phyloP scores from a whole-genome alignment of 1,140 invertebrate genomes.

The Notospermus geniculatus region DNA sequence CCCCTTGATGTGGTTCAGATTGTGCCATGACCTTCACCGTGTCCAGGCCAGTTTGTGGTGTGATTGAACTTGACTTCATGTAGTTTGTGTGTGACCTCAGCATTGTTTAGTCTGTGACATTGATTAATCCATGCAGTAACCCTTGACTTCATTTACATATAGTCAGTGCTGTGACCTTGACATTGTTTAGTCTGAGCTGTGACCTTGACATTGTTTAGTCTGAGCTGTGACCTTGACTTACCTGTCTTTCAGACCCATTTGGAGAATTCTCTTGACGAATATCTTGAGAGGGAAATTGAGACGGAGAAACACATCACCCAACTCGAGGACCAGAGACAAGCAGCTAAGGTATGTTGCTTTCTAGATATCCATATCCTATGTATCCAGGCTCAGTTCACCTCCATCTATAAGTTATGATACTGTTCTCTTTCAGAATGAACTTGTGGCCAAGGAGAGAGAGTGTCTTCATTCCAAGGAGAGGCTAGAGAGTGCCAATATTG shows the following conservation, averaged over 20 bases:
- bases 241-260: slow-evolving; percentile 24
- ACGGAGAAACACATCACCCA: slow-evolving; percentile 27
- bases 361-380: background rate
- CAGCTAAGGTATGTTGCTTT: slow-evolving; percentile 22
- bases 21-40: no score
- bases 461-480: background rate
- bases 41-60: no score
- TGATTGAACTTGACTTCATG: no score
- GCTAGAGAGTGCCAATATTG: background rate
- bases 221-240: background rate
- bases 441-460: background rate
- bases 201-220: background rate
- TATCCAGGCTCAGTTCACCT: no score
- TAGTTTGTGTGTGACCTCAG: no score
- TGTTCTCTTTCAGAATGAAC: background rate
- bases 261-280: slow-evolving; percentile 24
- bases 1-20: no score
- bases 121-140: no score
- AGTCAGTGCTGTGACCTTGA: no score
- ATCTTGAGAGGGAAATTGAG: slow-evolving; percentile 28
- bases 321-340: slow-evolving; percentile 27
- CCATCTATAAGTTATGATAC: no score
- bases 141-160: no score
- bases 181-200: no score
- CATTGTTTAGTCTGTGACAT: no score